A percentile compares a stretch with the other conserved stretches of the same genome.
phyloP scores from a whole-genome alignment of 2,888 invertebrate species.

The Melanotus villosus region DNA sequence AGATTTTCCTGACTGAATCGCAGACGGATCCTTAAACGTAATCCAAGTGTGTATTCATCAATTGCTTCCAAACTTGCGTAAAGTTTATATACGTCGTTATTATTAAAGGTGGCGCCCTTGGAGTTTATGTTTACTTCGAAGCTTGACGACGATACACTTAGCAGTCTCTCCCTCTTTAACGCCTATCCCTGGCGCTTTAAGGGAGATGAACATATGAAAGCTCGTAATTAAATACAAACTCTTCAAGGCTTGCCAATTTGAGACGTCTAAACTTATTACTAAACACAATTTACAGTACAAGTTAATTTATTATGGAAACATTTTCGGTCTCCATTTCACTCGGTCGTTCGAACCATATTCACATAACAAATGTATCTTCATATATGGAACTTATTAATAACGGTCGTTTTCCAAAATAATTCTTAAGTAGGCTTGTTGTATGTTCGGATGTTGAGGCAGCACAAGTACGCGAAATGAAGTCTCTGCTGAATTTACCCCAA shows the following conservation, averaged over 20 bases:
- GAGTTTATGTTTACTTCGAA: conserved; percentile 1
- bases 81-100: conserved; percentile 18
- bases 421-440: no score
- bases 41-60: conserved; percentile 25
- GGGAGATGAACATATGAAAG: conserved; percentile 19
- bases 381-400: neutral
- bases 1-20: conserved; percentile 17
- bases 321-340: conserved; percentile 18
- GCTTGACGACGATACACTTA: neutral
- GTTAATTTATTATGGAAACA: conserved; percentile 29
- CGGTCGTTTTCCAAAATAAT: no score
- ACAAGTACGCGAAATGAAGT: no score
- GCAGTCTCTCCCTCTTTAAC: conserved; percentile 19
- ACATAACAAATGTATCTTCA: conserved; percentile 11
- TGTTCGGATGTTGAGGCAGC: no score
- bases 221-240: conserved; percentile 29
- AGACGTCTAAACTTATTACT: conserved; percentile 30
- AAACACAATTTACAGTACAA: conserved; percentile 24
- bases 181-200: conserved; percentile 2
- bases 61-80: conserved; percentile 25
- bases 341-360: neutral
- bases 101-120: conserved; percentile 28
- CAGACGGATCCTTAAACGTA: conserved; percentile 29
- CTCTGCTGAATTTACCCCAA: no score
- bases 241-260: conserved; percentile 30